These are phyloP conservation scores for Pseudomyrmex pallidus DNA, from an alignment of 1,140 invertebrate species.

Conservation along the genomic window DNA sequence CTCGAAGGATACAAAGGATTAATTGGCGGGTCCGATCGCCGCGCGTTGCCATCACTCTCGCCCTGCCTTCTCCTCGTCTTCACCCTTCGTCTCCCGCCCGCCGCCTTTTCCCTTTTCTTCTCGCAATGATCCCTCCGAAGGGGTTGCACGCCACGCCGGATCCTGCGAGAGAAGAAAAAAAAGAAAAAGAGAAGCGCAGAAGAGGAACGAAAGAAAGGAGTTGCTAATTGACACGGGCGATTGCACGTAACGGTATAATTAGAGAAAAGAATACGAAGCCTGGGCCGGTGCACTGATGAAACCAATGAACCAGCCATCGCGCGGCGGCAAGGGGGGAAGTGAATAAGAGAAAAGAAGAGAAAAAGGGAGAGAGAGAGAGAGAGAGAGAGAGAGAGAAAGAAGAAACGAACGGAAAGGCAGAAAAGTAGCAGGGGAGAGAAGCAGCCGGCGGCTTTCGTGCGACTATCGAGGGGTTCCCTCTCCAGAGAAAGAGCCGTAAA, in stretches of 20 bases:
- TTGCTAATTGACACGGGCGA: conserved; percentile 80
- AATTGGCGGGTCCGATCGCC: conserved; percentile 59
- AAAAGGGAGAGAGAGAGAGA: conserved; percentile 32
- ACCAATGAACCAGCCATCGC: conserved; percentile 77
- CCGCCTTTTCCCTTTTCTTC: conserved; percentile 9
- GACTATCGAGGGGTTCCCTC: conserved; percentile 70
- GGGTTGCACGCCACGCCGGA: conserved; percentile 56
- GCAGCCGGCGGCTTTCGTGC: conserved; percentile 70
- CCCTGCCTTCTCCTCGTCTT: neutral
- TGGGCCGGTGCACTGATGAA: conserved; percentile 76
- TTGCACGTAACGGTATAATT: conserved; percentile 80
- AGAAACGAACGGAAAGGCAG: conserved; percentile 56
- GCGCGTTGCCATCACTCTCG: conserved; percentile 20
- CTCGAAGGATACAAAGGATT: conserved; percentile 42
- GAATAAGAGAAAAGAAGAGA: conserved; percentile 35
- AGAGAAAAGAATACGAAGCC: conserved; percentile 78
- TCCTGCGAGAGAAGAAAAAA: conserved; percentile 15
- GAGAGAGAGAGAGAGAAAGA: conserved; percentile 52
- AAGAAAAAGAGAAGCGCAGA: conserved; percentile 57
- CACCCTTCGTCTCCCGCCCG: too few species aligned
- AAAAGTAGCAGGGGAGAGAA: conserved; percentile 70
- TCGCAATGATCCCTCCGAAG: conserved; percentile 43
- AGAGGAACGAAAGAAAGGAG: conserved; percentile 75
- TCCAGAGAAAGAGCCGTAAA: conserved; percentile 45
- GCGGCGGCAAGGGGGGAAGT: conserved; percentile 41